These are phyloP conservation scores for Ptilodon capucinus DNA, from an alignment of 2,888 invertebrate genomes.

Conservation along the genomic window DNA sequence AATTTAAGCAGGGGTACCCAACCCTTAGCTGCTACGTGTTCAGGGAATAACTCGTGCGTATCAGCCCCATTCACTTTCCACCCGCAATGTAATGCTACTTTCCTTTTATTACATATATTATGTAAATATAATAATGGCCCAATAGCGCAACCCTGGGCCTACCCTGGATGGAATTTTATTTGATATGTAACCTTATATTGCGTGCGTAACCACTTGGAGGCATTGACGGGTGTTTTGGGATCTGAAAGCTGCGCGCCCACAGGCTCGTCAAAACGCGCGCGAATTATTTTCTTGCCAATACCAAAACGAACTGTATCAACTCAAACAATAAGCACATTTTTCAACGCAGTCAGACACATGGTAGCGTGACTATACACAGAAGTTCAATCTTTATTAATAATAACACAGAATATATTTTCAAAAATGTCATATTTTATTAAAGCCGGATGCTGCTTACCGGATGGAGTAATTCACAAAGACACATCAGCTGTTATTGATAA, in stretches of 20 bases:
- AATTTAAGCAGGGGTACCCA: not conserved
- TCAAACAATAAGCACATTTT: no score
- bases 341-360: no score
- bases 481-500: no score
- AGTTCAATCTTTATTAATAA: no score
- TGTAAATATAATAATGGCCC: constrained; percentile 45
- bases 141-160: constrained; percentile 31
- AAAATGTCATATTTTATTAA: no score
- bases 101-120: constrained; percentile 47
- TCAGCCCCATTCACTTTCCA: constrained; percentile 23
- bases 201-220: constrained; percentile 23
- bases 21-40: constrained; percentile 1
- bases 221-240: constrained; percentile 6
- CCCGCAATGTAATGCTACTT: constrained; percentile 37
- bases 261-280: no score
- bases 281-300: no score
- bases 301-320: no score
- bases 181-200: constrained; percentile 35
- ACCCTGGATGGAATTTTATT: constrained; percentile 34
- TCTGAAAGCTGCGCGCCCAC: not conserved
- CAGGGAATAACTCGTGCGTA: constrained; percentile 38
- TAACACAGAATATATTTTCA: no score
- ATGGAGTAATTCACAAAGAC: no score
- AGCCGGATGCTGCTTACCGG: no score
- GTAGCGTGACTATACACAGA: no score